Evolutionary conservation across 1,140 invertebrate genomes (phyloP).

Genomic region (Diachasmimorpha longicaudata): DNA sequence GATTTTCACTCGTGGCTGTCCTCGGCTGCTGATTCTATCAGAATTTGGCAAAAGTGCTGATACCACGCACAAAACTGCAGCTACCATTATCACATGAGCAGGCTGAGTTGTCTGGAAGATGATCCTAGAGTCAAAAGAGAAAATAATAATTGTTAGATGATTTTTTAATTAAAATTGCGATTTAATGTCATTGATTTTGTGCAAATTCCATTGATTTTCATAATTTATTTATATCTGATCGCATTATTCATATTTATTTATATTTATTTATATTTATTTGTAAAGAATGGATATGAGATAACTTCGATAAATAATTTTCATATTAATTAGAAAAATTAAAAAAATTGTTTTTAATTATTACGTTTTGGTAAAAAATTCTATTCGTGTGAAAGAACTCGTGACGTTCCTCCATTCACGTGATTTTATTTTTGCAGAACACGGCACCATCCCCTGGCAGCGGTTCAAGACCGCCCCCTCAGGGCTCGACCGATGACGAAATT

Average conservation of each 20-base stretch:
- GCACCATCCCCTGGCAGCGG: not conserved
- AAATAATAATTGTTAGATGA: not conserved
- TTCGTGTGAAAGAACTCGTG: too few species aligned
- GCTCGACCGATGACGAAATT: not conserved
- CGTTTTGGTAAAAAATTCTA: too few species aligned
- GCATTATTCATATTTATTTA: too few species aligned
- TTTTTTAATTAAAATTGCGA: not conserved
- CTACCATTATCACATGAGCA: slow-evolving; percentile 73
- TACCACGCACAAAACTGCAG: slow-evolving; percentile 69
- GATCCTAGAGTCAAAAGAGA: slow-evolving; percentile 64
- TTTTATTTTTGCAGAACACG: not conserved
- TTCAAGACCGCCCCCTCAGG: not conserved
- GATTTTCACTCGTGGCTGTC: slow-evolving; percentile 54
- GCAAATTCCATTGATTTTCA: too few species aligned
- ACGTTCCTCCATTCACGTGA: not conserved
- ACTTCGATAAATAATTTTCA: too few species aligned
- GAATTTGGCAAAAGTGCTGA: slow-evolving; percentile 65
- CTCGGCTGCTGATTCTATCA: slow-evolving; percentile 49
- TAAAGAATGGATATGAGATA: too few species aligned
- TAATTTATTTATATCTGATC: too few species aligned
- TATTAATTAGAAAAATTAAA: too few species aligned
- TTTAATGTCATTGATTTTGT: not conserved
- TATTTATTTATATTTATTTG: too few species aligned
- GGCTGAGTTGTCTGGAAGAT: slow-evolving; percentile 75
- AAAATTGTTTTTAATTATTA: too few species aligned